Evolutionary conservation across 2,113 vertebrate species (phyloP), one percentile per base, ranked within the genome.

Genomic region (Polypterus senegalus): DNA sequence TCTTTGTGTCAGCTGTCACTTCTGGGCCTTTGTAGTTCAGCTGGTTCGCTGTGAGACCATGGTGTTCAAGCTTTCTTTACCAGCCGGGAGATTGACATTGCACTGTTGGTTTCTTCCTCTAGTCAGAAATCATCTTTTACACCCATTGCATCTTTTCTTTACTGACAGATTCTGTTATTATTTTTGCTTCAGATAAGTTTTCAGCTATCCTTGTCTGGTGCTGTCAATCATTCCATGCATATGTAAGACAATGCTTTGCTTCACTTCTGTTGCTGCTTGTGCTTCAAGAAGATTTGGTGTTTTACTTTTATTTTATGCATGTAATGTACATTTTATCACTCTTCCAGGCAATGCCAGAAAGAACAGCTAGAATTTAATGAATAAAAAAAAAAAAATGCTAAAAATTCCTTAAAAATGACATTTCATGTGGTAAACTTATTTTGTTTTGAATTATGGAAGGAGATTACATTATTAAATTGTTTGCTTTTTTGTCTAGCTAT

Each of bases 241-340:
- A 63, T 68, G 66, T 73, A 76, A 73, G 4, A 48, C 67, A 65
- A 67, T 63, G 70, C 77, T 79, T 72, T 73, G 77, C 76, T 73
- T 61, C 61, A 72, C 63, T 76, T 79, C 67, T 65, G 73, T 78
- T 70, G 66, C 65, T 72, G 63, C 11, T 6, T 49, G 63, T 49
- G 62, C 52, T 67, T 66, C 56, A 51, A 53, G 57, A 66, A 71
- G 55, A 61, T 67, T 70, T 62, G 69, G 58, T 69, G 69, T 63
- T 49, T 66, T 67, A 57, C n/a, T 6, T 44, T 71, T 3, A 9
- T 27, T 27, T 27, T 27, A 27, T 27, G 27, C 2, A 27, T 27
- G 27, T 27, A 27, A 27, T 27, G 27, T 67, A 71, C 64, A 44
- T 65, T 62, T 57, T 70, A 60, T 67, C 8, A 52, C 52, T 46